Conservation (phyloP, 2,888 invertebrate species). For the Spilosoma lubricipeda region DNA sequence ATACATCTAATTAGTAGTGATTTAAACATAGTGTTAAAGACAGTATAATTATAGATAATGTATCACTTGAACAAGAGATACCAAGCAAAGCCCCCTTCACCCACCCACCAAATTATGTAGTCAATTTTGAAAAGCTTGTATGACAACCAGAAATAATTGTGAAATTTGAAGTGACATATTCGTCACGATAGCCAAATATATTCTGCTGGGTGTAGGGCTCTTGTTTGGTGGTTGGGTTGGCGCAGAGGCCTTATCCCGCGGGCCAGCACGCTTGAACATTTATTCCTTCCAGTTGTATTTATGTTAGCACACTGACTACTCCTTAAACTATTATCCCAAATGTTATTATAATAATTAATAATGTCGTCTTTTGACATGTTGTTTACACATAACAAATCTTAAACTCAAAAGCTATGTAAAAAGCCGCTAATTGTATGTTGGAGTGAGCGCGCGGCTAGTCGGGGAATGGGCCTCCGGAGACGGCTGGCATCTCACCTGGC, state of each 20-base stretch:
- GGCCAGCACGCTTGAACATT: conserved; percentile 76
- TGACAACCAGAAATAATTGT: conserved; percentile 29
- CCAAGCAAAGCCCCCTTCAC: conserved; percentile 87
- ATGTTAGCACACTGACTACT: conserved; percentile 74
- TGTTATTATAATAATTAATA: conserved; percentile 49
- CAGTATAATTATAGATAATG: conserved; percentile 37
- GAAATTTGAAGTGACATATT: conserved; percentile 33
- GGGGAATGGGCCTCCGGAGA: conserved; percentile 85
- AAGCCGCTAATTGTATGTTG: conserved; percentile 38
- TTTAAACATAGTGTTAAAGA: conserved; percentile 32
- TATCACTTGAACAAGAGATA: conserved; percentile 77
- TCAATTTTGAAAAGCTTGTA: conserved; percentile 66
- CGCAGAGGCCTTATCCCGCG: conserved; percentile 84
- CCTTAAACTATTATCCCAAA: conserved; percentile 50
- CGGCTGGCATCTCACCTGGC: conserved; percentile 90
- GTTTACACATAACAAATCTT: conserved; percentile 31
- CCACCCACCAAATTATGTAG: conserved; percentile 84
- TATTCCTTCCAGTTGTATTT: conserved; percentile 59
- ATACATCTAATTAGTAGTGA: conserved; percentile 33
- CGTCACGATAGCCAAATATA: conserved; percentile 61
- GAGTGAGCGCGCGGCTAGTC: conserved; percentile 77
- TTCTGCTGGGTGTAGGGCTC: conserved; percentile 84
- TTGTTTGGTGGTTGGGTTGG: conserved; percentile 86
- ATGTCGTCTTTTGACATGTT: conserved; percentile 68
- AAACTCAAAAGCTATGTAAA: conserved; percentile 31